Evolutionary conservation across 2,888 invertebrate genomes (phyloP), one percentile per base, ranked within the genome.

Genomic region (Conus canariensis): DNA sequence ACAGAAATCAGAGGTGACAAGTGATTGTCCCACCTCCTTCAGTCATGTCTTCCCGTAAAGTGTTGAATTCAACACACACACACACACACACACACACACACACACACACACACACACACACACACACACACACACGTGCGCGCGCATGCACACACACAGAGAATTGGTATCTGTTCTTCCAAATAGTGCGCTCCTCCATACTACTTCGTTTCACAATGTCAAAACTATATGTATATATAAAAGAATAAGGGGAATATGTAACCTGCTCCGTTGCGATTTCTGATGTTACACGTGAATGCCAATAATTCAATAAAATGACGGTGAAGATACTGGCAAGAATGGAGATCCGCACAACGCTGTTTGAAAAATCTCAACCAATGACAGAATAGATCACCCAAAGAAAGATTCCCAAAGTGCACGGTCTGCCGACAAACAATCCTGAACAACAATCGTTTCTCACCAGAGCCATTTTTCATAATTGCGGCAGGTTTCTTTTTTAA

Each of bases 251-350:
- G 77, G 12, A 58, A 58, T 25, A 77, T 30, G 16, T 30, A 77
- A 30, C 30, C 7, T 83, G 5, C 82, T 83, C 82, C 82, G 82
- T 19, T 58, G 82, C 25, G 22, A 83, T 83, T 45, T 22, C 82
- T 58, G 82, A 83, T 58, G 22, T 56, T 1, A 25, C 58, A 56
- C 7, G 82, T 83, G 82, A 83, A 56, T 83, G 80, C 19, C 14
- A 83, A 83, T 5, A 56, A 83, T 58, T 58, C 10, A 83, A 83
- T 19, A 83, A 58, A 9, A 83, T 22, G 22, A 56, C 19, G 1
- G 58, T 7, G 25, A 56, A 12, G 58, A 58, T 83, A 83, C 82
- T 83, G 82, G 82, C 82, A 83, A 83, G 82, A 83, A 83, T 58
- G 58, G 9, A 56, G 82, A 83, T 83, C 25, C 58, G 82, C 82